Evolutionary conservation across 1,140 invertebrate genomes (phyloP), one percentile per base, ranked within the genome.

Genomic region (Neomicropteryx cornuta): DNA sequence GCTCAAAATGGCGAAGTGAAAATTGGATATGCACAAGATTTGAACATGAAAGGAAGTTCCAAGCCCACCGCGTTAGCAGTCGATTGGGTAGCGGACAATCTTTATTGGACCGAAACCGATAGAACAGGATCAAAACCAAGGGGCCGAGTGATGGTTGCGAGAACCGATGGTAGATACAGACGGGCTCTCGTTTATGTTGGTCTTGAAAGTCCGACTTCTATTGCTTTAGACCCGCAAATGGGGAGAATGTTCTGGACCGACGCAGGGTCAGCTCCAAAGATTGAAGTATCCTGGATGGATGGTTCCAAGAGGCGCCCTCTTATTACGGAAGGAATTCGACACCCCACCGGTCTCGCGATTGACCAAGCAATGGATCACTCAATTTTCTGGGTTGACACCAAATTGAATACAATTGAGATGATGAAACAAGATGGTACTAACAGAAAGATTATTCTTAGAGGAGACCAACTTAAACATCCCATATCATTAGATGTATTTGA

Each of bases 301-400:
- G 95, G 95, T 1, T 84, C 79, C 0, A 84, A 87, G 52, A 70
- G 91, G 4, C 70, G 81, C 42, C 75, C 82, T 0, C 52, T 98
- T 2, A 79, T 97, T 1, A 78, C 76, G 0, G 83, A 85, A 24
- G 68, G 73, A 42, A 75, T 98, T 4, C 74, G 84, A 5, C 81
- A 83, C 51, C 94, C 94, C 0, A 79, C 87, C 2, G 90, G 90
- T 0, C 52, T 99, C 1, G 74, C 88, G 1, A 82, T 99, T 18
- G 95, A 99, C 56, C 87, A 85, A 49, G 76, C 83, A 1, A 88
- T 88, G 76, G 81, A 86, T 39, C 87, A 93, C 51, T 71, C 83
- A 0, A 66, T 98, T 2, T 99, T 91, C 58, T 99, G 94, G 93
- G 87, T 85, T 1, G 96, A 99, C 58, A 83, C 82, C 1, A 98